phyloP scores from a whole-genome alignment of 2,797 vertebrate species.

The Falco berigora region DNA sequence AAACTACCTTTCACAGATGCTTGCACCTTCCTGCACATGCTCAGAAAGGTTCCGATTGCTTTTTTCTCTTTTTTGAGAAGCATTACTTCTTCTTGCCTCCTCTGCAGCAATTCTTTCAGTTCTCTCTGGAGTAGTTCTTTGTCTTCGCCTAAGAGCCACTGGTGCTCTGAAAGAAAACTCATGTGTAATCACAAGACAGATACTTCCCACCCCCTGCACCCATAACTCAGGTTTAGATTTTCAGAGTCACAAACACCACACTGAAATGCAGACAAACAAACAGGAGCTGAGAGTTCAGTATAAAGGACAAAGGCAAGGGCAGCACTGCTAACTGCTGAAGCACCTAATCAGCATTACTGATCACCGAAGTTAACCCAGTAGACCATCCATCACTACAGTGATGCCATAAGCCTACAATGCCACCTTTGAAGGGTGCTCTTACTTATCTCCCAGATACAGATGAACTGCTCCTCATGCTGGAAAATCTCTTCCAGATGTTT shows the following conservation, averaged over 20 bases:
- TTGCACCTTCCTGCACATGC: slow-evolving; percentile 76
- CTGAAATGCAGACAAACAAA: neutral
- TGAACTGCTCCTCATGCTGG: slow-evolving; percentile 55
- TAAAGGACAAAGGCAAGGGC: neutral
- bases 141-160: neutral
- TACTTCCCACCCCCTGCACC: neutral
- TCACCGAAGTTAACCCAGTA: neutral
- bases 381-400: neutral
- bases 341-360: neutral
- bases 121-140: neutral
- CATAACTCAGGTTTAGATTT: neutral
- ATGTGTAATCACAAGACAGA: neutral
- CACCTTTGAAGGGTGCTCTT: neutral
- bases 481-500: slow-evolving; percentile 75
- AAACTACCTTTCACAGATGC: slow-evolving; percentile 76
- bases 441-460: slow-evolving; percentile 79
- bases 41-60: slow-evolving; percentile 76
- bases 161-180: slow-evolving; percentile 48
- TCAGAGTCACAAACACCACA: neutral
- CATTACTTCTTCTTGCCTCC: slow-evolving; percentile 68
- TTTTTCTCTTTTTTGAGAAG: slow-evolving; percentile 71
- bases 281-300: neutral
- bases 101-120: slow-evolving; percentile 65
- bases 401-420: neutral
- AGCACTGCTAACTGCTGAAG: neutral